These are phyloP conservation scores for Heliothis virescens DNA, from an alignment of 1,140 invertebrate species.

Conservation along the genomic window DNA sequence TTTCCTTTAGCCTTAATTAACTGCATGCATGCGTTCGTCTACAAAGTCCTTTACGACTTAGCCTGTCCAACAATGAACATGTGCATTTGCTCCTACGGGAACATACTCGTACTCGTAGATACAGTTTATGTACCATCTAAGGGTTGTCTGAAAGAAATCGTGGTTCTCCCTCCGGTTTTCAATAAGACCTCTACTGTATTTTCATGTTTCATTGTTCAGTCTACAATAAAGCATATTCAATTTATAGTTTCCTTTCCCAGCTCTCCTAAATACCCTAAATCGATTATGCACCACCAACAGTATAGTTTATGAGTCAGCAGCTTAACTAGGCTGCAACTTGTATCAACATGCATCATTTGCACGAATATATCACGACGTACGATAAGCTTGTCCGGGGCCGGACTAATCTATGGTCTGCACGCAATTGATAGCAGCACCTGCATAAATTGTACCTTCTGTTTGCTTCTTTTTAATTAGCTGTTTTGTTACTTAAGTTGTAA, in stretches of 20 bases:
- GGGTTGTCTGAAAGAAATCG: too few relatives aligned
- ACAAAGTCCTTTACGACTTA: too few relatives aligned
- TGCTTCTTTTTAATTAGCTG: too few relatives aligned
- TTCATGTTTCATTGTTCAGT: too few relatives aligned
- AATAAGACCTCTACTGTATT: too few relatives aligned
- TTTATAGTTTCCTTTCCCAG: not conserved
- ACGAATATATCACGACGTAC: slow-evolving; percentile 24
- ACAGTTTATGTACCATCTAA: too few relatives aligned
- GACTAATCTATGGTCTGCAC: slow-evolving; percentile 25
- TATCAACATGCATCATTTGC: slow-evolving; percentile 30
- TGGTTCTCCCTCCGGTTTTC: too few relatives aligned
- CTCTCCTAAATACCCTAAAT: not conserved
- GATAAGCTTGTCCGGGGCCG: slow-evolving; percentile 33
- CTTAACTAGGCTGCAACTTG: slow-evolving; percentile 2
- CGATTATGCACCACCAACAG: slow-evolving; percentile 6
- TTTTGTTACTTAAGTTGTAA: too few relatives aligned
- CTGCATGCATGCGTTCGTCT: slow-evolving; percentile 2
- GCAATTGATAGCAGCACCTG: not conserved
- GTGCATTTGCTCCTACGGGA: too few relatives aligned
- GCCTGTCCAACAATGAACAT: too few relatives aligned
- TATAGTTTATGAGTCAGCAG: slow-evolving; percentile 27
- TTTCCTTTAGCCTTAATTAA: slow-evolving; percentile 15
- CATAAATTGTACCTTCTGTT: not conserved
- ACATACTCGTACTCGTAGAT: too few relatives aligned
- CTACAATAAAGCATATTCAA: too few relatives aligned